A percentile compares a stretch with the other conserved stretches of the same genome.
These are phyloP conservation scores for Tachina grossa DNA, from an alignment of 2,888 invertebrate genomes.

Conservation along the genomic window DNA sequence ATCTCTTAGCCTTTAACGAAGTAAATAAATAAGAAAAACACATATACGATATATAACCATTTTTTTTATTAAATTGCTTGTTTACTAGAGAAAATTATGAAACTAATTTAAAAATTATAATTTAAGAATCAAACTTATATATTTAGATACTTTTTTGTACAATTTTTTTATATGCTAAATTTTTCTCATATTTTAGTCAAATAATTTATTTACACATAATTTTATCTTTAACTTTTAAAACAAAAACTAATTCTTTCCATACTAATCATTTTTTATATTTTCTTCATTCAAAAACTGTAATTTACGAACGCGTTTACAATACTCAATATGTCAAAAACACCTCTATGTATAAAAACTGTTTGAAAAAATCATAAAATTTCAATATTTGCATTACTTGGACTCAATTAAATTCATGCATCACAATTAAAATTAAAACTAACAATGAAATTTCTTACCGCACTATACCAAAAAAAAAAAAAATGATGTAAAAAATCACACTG, in stretches of 20 bases:
- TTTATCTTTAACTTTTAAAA: constrained; percentile 16
- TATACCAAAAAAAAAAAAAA: constrained; percentile 55
- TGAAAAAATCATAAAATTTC: constrained; percentile 54
- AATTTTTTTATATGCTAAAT: constrained; percentile 28
- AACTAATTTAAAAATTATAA: constrained; percentile 34
- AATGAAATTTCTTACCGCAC: constrained; percentile 62
- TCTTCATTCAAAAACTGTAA: constrained; percentile 60
- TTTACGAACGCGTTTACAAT: constrained; percentile 52
- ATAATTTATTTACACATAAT: constrained; percentile 42
- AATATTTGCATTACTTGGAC: constrained; percentile 61
- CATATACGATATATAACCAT: background rate
- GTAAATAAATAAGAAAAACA: constrained; percentile 26
- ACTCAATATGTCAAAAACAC: constrained; percentile 36
- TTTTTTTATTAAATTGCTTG: constrained; percentile 49
- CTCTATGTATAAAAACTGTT: constrained; percentile 50
- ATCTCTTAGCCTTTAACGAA: constrained; percentile 9
- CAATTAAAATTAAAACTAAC: constrained; percentile 34
- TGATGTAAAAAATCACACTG: constrained; percentile 58
- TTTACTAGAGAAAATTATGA: constrained; percentile 38
- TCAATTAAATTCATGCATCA: constrained; percentile 51
- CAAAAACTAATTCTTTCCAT: constrained; percentile 45
- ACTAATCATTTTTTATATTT: constrained; percentile 65
- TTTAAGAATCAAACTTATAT: constrained; percentile 3
- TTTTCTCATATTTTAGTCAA: constrained; percentile 40
- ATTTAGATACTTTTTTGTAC: constrained; percentile 26